These are phyloP conservation scores for Sylvicola cinctus DNA, from an alignment of 2,888 invertebrate genomes.

Conservation along the genomic window DNA sequence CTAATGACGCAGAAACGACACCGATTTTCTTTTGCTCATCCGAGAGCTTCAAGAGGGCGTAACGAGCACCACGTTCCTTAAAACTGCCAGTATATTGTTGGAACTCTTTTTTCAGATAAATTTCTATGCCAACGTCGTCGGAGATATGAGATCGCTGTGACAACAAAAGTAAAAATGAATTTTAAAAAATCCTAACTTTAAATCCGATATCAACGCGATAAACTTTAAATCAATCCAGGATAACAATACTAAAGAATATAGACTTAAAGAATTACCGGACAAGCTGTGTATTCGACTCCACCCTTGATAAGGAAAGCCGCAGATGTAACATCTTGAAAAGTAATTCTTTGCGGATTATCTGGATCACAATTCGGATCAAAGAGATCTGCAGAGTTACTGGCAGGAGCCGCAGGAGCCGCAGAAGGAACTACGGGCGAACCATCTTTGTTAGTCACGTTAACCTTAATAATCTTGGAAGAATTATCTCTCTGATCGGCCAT, in stretches of 20 bases:
- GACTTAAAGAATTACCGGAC: conserved; percentile 39
- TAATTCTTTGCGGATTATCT: conserved; percentile 43
- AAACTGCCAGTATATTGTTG: conserved; percentile 90
- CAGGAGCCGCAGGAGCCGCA: too few species aligned
- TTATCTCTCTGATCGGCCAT: too few species aligned
- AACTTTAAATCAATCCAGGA: background rate
- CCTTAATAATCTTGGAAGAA: too few species aligned
- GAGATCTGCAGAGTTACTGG: too few species aligned
- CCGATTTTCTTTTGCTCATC: conserved; percentile 51
- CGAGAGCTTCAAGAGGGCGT: conserved; percentile 55
- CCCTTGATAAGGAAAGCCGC: conserved; percentile 75
- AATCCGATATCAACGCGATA: too few species aligned
- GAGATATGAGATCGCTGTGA: conserved; percentile 77
- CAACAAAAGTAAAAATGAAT: too few species aligned
- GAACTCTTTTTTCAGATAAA: conserved; percentile 87
- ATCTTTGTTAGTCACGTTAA: too few species aligned
- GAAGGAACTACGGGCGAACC: too few species aligned
- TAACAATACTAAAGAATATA: background rate
- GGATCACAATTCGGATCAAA: conserved; percentile 33
- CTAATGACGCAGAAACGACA: conserved; percentile 82
- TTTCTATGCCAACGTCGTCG: conserved; percentile 54
- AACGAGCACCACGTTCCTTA: conserved; percentile 84
- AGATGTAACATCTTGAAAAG: conserved; percentile 72
- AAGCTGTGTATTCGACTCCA: conserved; percentile 68
- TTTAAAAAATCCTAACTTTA: too few species aligned